Evolutionary conservation across 2,797 vertebrate species (phyloP), one percentile per base, ranked within the genome.

Genomic region (Diceros bicornis): DNA sequence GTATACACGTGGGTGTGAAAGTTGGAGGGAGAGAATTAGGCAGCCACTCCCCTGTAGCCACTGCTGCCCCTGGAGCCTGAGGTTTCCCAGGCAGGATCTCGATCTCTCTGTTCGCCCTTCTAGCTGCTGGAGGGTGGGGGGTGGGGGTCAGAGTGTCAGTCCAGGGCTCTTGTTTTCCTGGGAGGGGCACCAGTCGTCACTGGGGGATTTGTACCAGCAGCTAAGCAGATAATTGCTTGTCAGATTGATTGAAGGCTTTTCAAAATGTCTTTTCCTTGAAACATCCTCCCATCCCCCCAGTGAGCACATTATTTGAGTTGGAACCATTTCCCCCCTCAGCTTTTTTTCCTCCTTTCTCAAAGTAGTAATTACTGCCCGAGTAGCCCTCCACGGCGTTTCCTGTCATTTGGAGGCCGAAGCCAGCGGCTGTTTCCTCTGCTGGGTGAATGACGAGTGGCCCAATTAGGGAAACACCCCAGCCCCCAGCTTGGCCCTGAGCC

Each of bases 171-270:
- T 94, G 92, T 94, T 95, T 97, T 93, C 79, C 91, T 68, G 88
- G 93, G 96, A 96, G 98, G 93, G 97, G 44, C 52, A n/a, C 86
- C 71, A 18, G 69, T 77, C 83, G 84, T 97, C 92, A 16, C 50
- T 4, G 21, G 83, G 93, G 92, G 96, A 96, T 97, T 97, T 97
- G 97, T 98, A 97, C 98, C 97, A 98, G 98, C 97, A 98, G 98
- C 96, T 98, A 97, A 98, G 98, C 98, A 99, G 98, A 98, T 99
- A 99, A 99, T 99, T 99, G 98, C 99, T 98, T 99, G 99, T 99
- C 99, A 99, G 98, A 97, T 97, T 99, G 99, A 99, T 98, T 99
- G 99, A 98, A 98, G 98, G 97, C 98, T 98, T 98, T 98, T 99
- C 98, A 98, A 99, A 98, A 98, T 98, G 98, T 98, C 98, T 98